Evolutionary conservation across 2,888 invertebrate genomes (phyloP).

Genomic region (Cotesia congregata): DNA sequence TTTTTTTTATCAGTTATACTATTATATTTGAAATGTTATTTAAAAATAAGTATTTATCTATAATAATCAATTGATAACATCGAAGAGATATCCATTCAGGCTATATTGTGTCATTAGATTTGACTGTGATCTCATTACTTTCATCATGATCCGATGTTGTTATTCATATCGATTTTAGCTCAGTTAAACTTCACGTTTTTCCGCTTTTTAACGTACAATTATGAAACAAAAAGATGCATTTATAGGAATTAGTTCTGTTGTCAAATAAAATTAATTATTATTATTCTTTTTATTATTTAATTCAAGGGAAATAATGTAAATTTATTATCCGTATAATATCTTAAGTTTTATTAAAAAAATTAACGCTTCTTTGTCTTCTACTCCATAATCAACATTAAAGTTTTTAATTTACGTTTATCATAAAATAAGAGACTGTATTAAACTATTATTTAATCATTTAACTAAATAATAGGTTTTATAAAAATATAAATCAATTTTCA

Average conservation of each 20-base stretch:
- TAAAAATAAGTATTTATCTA: slow-evolving; percentile 22
- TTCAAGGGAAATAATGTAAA: slow-evolving; percentile 24
- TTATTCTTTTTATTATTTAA: slow-evolving; percentile 6
- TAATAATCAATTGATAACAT: slow-evolving; percentile 1
- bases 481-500: slow-evolving; percentile 9
- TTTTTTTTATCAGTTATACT: slow-evolving; percentile 10
- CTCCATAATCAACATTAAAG: slow-evolving; percentile 18
- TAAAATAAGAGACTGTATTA: slow-evolving; percentile 31
- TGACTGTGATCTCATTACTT: slow-evolving; percentile 43
- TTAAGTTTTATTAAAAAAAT: slow-evolving; percentile 2
- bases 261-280: slow-evolving; percentile 26
- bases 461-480: slow-evolving; percentile 17
- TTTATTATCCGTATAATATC: slow-evolving; percentile 11
- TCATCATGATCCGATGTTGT: slow-evolving; percentile 33
- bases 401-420: slow-evolving; percentile 14
- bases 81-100: slow-evolving; percentile 23
- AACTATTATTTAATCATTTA: slow-evolving; percentile 14
- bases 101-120: slow-evolving; percentile 36
- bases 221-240: slow-evolving; percentile 31
- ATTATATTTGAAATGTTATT: neutral
- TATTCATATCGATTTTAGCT: slow-evolving; percentile 33
- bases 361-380: slow-evolving; percentile 11
- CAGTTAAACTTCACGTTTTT: slow-evolving; percentile 19
- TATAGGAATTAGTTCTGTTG: slow-evolving; percentile 21
- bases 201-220: slow-evolving; percentile 29